Evolutionary conservation across 2,888 invertebrate genomes (phyloP).

Genomic region (Oscheius sp.): DNA sequence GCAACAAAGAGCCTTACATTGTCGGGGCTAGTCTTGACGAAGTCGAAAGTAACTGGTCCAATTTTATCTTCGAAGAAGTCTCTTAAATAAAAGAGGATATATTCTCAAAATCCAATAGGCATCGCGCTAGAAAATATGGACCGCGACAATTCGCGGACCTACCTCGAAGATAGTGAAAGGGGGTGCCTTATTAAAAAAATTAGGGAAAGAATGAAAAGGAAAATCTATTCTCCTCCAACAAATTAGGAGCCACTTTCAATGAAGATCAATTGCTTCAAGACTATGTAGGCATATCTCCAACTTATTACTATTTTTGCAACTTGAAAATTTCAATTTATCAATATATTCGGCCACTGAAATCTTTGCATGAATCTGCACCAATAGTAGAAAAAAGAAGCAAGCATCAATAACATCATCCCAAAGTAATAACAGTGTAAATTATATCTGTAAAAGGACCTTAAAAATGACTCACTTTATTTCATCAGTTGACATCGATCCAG

Average conservation of each 20-base stretch:
- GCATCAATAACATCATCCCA: too few species aligned
- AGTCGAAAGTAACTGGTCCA: conserved; percentile 66
- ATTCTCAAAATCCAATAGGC: neutral
- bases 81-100: conserved; percentile 40
- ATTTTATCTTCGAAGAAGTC: conserved; percentile 65
- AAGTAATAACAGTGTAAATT: too few species aligned
- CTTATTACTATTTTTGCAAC: too few species aligned
- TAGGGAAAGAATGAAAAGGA: neutral
- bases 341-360: too few species aligned
- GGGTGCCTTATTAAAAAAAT: neutral
- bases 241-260: neutral
- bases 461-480: conserved; percentile 54
- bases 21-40: conserved; percentile 63
- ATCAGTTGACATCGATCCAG: conserved; percentile 51
- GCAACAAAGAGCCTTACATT: conserved; percentile 62
- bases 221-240: neutral
- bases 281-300: too few species aligned
- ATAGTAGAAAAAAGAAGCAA: too few species aligned
- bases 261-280: too few species aligned
- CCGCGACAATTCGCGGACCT: neutral
- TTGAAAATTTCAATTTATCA: too few species aligned
- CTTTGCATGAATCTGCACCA: too few species aligned
- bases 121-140: neutral
- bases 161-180: neutral
- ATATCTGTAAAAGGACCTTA: too few species aligned